Conservation (phyloP, 1,140 invertebrate species). For the Trachymyrmex cornetzi region DNA sequence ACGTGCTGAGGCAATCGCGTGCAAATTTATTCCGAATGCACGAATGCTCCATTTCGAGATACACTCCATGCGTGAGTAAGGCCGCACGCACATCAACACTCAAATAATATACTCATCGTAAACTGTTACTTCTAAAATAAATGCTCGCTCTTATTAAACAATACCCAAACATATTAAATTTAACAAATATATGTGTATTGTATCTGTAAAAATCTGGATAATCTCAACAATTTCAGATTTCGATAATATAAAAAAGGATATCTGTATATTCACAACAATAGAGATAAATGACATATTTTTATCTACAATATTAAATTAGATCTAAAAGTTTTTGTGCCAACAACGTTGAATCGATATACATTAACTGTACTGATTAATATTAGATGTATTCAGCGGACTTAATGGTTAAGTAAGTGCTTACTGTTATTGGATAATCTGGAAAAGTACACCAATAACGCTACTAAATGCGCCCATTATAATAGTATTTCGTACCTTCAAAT, state of each 20-base stretch:
- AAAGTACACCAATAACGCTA: too few relatives aligned
- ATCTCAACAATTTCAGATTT: background rate
- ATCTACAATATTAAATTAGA: background rate
- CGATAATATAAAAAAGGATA: background rate
- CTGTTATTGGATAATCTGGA: too few relatives aligned
- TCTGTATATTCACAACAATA: background rate
- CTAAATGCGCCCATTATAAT: background rate
- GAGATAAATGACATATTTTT: background rate
- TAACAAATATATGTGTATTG: background rate
- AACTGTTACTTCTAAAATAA: background rate
- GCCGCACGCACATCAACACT: constrained; percentile 18
- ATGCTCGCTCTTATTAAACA: constrained; percentile 2
- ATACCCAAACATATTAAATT: constrained; percentile 9
- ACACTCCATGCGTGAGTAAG: background rate
- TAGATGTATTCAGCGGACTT: too few relatives aligned
- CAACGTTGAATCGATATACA: background rate
- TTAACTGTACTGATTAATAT: background rate
- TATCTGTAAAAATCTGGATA: background rate
- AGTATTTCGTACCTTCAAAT: background rate
- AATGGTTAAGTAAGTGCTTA: too few relatives aligned
- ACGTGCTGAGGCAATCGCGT: constrained; percentile 60
- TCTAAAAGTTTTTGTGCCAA: background rate
- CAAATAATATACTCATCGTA: background rate
- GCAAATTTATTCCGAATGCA: constrained; percentile 78
- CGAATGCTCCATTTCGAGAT: constrained; percentile 35